Percentiles rank a stretch among this genome's conserved stretches.
phyloP scores from a whole-genome alignment of 2,113 vertebrate genomes.

The Micronycteris hirsuta region DNA sequence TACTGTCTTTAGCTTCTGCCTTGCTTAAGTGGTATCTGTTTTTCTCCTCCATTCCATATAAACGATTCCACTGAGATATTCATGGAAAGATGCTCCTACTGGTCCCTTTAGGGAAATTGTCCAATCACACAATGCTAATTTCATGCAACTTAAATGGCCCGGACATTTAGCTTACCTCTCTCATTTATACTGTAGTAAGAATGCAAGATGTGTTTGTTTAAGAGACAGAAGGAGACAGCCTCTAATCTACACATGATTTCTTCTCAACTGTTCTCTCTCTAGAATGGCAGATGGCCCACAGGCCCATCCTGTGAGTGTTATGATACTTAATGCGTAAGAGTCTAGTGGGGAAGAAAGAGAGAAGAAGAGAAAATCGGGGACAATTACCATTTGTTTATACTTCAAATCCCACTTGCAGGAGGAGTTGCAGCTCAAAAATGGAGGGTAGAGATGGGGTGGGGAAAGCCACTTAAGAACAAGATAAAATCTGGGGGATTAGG shows the following conservation, averaged over 20 bases:
- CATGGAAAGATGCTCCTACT: neutral
- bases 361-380: neutral
- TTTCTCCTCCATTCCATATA: neutral
- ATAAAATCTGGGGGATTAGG: neutral
- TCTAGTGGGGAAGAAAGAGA: neutral
- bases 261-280: constrained; percentile 23
- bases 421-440: neutral
- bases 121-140: constrained; percentile 6
- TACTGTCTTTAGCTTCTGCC: neutral
- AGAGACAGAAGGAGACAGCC: constrained; percentile 60
- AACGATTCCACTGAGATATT: neutral
- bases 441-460: neutral
- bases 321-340: constrained; percentile 22
- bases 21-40: neutral
- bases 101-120: neutral
- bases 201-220: neutral
- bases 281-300: constrained; percentile 46
- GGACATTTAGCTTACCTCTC: neutral
- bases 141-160: constrained; percentile 14
- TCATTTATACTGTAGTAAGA: neutral
- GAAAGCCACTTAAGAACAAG: neutral
- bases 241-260: constrained; percentile 58
- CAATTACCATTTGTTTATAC: constrained; percentile 26
- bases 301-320: constrained; percentile 36
- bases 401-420: constrained; percentile 25